Conservation (phyloP, 2,113 vertebrate species). For the Halcyon malimbica region DNA sequence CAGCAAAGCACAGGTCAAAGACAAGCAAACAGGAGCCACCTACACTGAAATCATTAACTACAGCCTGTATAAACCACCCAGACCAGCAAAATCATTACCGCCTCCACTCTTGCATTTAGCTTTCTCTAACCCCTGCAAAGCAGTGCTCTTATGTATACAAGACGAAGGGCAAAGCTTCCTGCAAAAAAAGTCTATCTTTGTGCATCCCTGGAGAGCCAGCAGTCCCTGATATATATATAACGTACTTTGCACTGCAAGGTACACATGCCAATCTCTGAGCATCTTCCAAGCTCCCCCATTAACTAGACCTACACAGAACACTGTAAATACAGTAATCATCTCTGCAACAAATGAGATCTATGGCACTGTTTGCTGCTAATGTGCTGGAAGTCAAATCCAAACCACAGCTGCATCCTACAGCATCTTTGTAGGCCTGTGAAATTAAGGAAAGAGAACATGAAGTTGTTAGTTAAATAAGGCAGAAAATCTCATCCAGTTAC, state of each 20-base stretch:
- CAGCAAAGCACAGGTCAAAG: background rate
- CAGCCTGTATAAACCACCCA: background rate
- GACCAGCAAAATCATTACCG: background rate
- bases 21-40: background rate
- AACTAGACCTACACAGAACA: background rate
- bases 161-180: background rate
- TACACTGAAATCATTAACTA: background rate
- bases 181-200: background rate
- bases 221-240: background rate
- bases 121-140: background rate
- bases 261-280: background rate
- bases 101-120: background rate
- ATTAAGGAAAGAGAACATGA: background rate
- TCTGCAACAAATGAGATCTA: rapidly evolving
- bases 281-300: background rate
- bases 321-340: background rate
- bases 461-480: background rate
- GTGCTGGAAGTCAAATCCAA: background rate
- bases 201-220: background rate
- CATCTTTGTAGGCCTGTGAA: background rate
- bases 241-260: rapidly evolving
- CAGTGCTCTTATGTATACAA: background rate
- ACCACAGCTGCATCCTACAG: background rate
- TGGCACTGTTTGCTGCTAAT: background rate
- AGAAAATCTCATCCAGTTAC: background rate